Evolutionary conservation across 2,888 invertebrate species (phyloP).

Genomic region (Hartigia nigra): DNA sequence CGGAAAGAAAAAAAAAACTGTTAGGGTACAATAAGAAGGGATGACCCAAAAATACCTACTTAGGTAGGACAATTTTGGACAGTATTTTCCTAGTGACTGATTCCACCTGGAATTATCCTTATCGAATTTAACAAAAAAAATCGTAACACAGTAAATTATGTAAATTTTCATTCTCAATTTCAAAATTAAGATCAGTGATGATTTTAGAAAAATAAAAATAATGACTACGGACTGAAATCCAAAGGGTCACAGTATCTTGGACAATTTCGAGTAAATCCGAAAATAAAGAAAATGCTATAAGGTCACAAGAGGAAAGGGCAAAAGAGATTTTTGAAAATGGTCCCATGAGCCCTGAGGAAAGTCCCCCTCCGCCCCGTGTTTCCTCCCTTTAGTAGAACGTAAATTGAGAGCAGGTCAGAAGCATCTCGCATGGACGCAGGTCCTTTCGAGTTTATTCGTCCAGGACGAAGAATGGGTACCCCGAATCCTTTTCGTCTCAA

Average conservation of each 20-base stretch:
- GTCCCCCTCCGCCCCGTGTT: background rate
- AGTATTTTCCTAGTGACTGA: background rate
- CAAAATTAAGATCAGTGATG: background rate
- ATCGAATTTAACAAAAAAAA: background rate
- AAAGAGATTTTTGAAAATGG: background rate
- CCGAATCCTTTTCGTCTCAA: constrained; percentile 55
- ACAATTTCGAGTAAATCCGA: background rate
- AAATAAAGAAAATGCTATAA: background rate
- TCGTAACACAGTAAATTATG: background rate
- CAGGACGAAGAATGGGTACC: constrained; percentile 58
- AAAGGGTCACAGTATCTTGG: background rate
- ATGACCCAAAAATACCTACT: constrained; percentile 38
- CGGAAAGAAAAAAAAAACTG: background rate
- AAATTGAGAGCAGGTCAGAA: constrained; percentile 52
- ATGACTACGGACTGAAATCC: background rate
- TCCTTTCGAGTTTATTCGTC: constrained; percentile 63
- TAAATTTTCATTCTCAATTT: background rate
- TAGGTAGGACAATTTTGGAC: background rate
- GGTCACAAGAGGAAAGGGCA: background rate
- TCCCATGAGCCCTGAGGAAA: background rate
- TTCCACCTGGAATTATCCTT: background rate
- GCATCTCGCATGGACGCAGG: constrained; percentile 56
- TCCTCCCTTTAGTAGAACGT: constrained; percentile 26
- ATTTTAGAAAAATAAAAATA: background rate
- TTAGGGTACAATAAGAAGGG: background rate